These are phyloP conservation scores for Geodia barretti DNA, from an alignment of 37 sponge, comb jelly and placozoan genomes.

Conservation along the genomic window DNA sequence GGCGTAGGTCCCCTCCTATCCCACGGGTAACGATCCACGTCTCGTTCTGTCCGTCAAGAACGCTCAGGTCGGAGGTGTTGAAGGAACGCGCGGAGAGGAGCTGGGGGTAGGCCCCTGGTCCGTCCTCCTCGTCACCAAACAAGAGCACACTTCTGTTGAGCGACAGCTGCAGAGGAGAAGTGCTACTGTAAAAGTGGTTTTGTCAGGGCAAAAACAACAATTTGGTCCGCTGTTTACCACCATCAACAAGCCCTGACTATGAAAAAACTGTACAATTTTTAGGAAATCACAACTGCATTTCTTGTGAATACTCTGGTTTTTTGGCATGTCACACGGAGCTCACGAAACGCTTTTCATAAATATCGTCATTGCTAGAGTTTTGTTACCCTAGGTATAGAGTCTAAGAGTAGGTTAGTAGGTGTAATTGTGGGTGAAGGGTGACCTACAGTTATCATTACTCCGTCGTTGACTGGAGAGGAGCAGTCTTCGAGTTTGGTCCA, in stretches of 20 bases:
- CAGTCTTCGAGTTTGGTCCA: conserved; percentile 31
- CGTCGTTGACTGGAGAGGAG: not conserved
- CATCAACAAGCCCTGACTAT: no score
- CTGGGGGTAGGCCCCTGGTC: conserved; percentile 37
- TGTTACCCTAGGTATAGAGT: not conserved
- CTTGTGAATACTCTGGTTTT: no score
- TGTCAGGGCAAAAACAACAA: no score
- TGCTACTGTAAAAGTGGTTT: no score
- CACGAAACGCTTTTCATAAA: no score
- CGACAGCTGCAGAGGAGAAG: no score
- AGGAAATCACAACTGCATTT: no score
- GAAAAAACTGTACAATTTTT: no score
- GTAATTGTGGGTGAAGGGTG: not conserved
- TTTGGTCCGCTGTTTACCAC: no score
- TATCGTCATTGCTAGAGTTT: no score
- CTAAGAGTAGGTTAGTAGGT: not conserved
- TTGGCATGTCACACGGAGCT: no score
- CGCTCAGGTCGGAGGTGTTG: not conserved
- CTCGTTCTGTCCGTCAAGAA: not conserved
- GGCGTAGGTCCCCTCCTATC: not conserved
- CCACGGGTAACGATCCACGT: conserved; percentile 2
- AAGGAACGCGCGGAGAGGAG: not conserved
- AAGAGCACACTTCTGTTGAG: not conserved
- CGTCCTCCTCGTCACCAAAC: conserved; percentile 11
- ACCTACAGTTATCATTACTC: conserved; percentile 25